Conservation (phyloP, 1,140 invertebrate genomes). For the Paralvinella palmiformis region DNA sequence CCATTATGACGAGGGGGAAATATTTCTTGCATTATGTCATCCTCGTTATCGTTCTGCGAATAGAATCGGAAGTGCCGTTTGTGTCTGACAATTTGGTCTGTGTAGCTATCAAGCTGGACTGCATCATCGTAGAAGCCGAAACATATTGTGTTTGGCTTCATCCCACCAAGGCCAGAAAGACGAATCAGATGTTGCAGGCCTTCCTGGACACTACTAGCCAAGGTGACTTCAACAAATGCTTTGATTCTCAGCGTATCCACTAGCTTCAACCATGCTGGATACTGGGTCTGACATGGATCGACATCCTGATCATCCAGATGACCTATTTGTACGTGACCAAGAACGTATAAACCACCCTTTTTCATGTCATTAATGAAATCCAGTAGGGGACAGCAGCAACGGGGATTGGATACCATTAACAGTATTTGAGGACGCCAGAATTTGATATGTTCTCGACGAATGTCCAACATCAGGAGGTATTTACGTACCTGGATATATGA, state of each 20-base stretch:
- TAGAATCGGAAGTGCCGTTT: neutral
- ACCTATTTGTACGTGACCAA: constrained; percentile 78
- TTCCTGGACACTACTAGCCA: constrained; percentile 74
- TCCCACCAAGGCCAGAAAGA: constrained; percentile 90
- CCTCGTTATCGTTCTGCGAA: constrained; percentile 16
- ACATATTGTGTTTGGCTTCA: constrained; percentile 95
- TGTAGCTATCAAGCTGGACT: constrained; percentile 20
- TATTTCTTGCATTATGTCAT: constrained; percentile 28
- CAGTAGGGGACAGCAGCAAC: constrained; percentile 83
- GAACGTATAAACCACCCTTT: constrained; percentile 91
- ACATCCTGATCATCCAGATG: constrained; percentile 6
- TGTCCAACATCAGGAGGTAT: constrained; percentile 90
- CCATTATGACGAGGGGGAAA: constrained; percentile 32
- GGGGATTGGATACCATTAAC: constrained; percentile 82
- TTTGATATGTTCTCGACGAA: constrained; percentile 95
- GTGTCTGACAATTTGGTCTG: neutral
- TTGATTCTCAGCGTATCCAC: constrained; percentile 87
- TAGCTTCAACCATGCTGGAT: constrained; percentile 78
- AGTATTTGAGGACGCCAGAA: constrained; percentile 98
- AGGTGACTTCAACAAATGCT: constrained; percentile 92
- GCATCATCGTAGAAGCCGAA: constrained; percentile 67
- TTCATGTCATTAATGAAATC: constrained; percentile 98
- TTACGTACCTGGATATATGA: constrained; percentile 71
- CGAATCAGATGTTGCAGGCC: constrained; percentile 89
- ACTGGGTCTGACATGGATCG: constrained; percentile 70